Evolutionary conservation across 1,140 invertebrate species (phyloP), one percentile per base, ranked within the genome.

Genomic region (Cotesia glomerata): DNA sequence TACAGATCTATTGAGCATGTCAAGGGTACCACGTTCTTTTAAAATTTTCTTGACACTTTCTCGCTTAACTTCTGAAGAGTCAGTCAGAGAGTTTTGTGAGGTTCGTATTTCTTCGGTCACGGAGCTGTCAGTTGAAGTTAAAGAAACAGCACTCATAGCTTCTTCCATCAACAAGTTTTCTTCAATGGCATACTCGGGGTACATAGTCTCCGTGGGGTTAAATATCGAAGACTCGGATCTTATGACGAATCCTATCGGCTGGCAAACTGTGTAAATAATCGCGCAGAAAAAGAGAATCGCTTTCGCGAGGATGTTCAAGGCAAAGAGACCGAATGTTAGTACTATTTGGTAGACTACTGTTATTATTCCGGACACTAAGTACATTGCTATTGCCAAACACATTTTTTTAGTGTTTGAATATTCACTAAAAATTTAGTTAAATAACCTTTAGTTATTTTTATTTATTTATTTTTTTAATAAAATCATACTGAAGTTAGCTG

Each of bases 341-440:
- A 79, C 5, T 0, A 83, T 18, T 52, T 83, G 79, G 51, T 75
- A 78, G 0, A 81, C 4, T 5, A 81, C 72, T n/a, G 77, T 76
- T 3, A 84, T 58, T 0, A 75, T 73, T 5, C 78, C 82, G 3
- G 80, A 82, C 2, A 84, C 61, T 8, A 82, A 35, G 61, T 85
- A 86, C 74, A 86, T 76, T 2, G 74, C 75, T 13, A 86, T 83
- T 26, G 83, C 81, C 26, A 86, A 70, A 71, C 83, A 86, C 83
- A 86, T 85, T 68, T 77, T 76, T 54, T 54, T 63, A 34, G 3
- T 58, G 1, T n/a, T 32, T 73, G n/a, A 45, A 14, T 73, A 34
- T 63, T n/a, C 0, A 18, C 26, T 35, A 66, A 35, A 51, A 39
- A 59, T 64, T 65, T n/a, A n/a, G n/a, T n/a, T n/a, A n/a, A n/a